Base-by-base conservation (phyloP, 2,797 vertebrate genomes). In the Artibeus lituratus region DNA sequence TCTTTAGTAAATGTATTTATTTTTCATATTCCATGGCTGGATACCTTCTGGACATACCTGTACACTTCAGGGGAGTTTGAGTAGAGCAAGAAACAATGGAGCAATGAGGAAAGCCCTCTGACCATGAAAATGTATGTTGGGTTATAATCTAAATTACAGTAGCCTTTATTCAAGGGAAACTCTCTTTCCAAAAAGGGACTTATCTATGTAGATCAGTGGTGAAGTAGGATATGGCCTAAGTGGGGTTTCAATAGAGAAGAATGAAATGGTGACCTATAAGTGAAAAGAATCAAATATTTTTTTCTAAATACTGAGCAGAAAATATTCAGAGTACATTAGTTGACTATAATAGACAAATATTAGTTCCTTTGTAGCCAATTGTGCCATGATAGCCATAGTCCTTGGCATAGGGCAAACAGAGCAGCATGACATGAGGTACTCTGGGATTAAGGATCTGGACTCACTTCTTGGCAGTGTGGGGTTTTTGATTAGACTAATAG, bases 141-240 rank as follows among this genome's bases (percentile, higher is more conserved):
- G 4, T n/a, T 29, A 26, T 37, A 73, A 32, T 42, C 5, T 29
- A 84, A 32, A 39, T 2, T 14, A 73, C 0, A 29, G 3, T 78
- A 47, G 7, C 29, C 11, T 76, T 70, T 10, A 29, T 37, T 53
- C 3, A 59, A 0, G n/a, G 42, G 7, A 26, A 51, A 44, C 7
- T 11, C 29, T 21, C 42, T 72, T 77, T 32, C 53, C 35, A 42
- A 65, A 29, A 18, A 29, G 8, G 3, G 5, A 44, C 39, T 57
- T 76, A 24, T 35, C 11, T 5, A 26, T 5, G 29, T 1, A 82
- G 2, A 47, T 53, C 18, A 32, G 0, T 6, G 26, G 26, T 42
- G 15, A 29, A 9, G 4, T 7, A 29, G 9, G 2, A 4, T 53
- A 6, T 73, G 32, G 4, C 5, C 1, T 22, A 11, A 3, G 24